Base-by-base conservation (phyloP, 2,113 vertebrate genomes). In the Cephalopholis sonnerati region DNA sequence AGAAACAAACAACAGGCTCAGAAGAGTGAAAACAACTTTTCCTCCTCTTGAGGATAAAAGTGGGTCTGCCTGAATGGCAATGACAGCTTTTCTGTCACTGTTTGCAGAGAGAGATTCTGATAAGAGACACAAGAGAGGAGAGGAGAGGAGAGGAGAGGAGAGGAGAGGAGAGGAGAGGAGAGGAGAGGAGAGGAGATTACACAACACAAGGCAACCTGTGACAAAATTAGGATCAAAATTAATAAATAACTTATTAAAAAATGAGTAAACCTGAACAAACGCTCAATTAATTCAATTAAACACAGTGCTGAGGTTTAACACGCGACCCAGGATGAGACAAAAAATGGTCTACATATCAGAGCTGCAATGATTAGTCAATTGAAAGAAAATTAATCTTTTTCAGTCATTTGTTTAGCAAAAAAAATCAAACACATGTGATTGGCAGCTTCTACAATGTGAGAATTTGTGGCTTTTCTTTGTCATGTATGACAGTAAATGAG, bases 11-110 rank as follows among this genome's bases (percentile, higher is more conserved):
- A 86, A 74, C 11, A 36, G 9, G 51, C 78, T 80, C 41, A 72
- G 70, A 79, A 82, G 80, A 81, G 61, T 77, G 81, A 77, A 90
- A 90, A 84, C 66, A 69, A 82, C 51, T 74, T 77, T 76, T 72
- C 53, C n/a, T 65, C 62, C 53, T 73, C 77, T 62, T 82, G 63
- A 74, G 77, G 74, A 83, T 79, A 74, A 85, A 82, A 81, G 63
- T 41, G 53, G 77, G 57, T 7, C 79, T 81, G 61, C 15, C 50
- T 75, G 82, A 81, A 39, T 63, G 71, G 61, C 39, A 66, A 69
- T 65, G 70, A 82, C 67, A 74, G 70, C 46, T 58, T 62, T 83
- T 84, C 64, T 81, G 64, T 80, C 39, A 29, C 36, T 36, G 65
- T 79, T 78, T 70, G 36, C 65, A 46, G 25, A 57, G 51, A 44